These are phyloP conservation scores for Dissostichus mawsoni DNA, from an alignment of 2,113 vertebrate species.

Conservation along the genomic window DNA sequence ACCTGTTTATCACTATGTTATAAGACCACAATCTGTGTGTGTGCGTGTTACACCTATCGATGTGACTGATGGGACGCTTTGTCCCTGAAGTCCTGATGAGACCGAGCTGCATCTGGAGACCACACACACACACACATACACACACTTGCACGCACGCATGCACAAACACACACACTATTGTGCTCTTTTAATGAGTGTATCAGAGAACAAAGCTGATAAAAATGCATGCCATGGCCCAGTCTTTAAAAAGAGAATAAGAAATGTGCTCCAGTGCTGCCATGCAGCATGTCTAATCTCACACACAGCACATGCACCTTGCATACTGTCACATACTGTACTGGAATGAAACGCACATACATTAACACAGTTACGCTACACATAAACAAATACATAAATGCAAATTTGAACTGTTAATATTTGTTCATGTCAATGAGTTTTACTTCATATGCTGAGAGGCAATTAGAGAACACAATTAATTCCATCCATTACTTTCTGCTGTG, in stretches of 20 bases:
- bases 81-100: constrained; percentile 35
- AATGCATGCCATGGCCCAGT: constrained; percentile 71
- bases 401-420: constrained; percentile 12
- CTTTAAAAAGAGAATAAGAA: constrained; percentile 82
- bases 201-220: constrained; percentile 79
- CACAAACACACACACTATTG: constrained; percentile 29
- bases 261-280: constrained; percentile 62
- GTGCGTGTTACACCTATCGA: background rate
- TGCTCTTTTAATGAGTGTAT: constrained; percentile 77
- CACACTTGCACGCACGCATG: constrained; percentile 28
- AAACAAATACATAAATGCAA: constrained; percentile 17
- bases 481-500: background rate
- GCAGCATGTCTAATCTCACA: constrained; percentile 68
- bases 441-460: background rate
- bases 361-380: background rate
- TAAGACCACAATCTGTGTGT: constrained; percentile 12
- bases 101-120: constrained; percentile 55
- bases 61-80: constrained; percentile 44
- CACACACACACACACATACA: constrained; percentile 19
- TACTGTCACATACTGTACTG: constrained; percentile 34
- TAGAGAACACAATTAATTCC: constrained; percentile 1
- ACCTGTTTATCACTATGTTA: constrained; percentile 1
- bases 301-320: constrained; percentile 48
- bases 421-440: no score
- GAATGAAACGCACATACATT: constrained; percentile 4